Base-by-base conservation (phyloP, 2,888 invertebrate species). In the Eilema griseolum region DNA sequence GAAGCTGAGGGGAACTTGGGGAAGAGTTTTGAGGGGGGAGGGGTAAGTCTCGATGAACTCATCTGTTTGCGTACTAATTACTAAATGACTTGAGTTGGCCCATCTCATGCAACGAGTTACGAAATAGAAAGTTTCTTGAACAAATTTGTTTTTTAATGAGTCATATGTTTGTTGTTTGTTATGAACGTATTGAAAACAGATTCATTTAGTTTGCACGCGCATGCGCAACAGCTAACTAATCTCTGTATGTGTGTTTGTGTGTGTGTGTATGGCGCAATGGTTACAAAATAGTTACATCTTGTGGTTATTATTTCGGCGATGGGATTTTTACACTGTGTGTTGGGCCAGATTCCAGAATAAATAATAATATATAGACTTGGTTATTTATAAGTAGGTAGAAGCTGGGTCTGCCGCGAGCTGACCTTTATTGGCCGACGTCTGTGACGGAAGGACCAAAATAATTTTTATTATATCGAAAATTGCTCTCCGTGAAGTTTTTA, bases 61-160 rank as follows among this genome's bases (percentile, higher is more conserved):
- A 63, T 67, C 46, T 66, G 57, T 63, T 70, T 66, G 56, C 57
- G 37, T 11, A 62, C 66, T 70, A 66, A 70, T 66, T 62, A 64
- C n/a, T 56, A n/a, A 56, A 52, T 24, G 56, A 24, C 20, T 57
- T 20, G 61, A 28, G 62, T 61, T 41, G 33, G 70, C 23, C 26
- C 52, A 23, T 57, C 23, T 37, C 56, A 62, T 28, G 57, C 60
- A 62, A 71, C 28, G 71, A 20, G 28, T 79, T 73, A 74, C 62
- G 67, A 69, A 73, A 76, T 71, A 74, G 74, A 76, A 73, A 79
- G 71, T 41, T 65, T 26, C 52, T 59, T 46, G 37, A 66, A 61
- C 62, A 23, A 31, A 70, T 66, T 41, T 24, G 46, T 63, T 66
- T 37, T 41, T 14, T 5, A 64, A 41, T 63, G 37, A 70, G 23